phyloP scores from a whole-genome alignment of 2,888 invertebrate genomes.

The Spisula solida region DNA sequence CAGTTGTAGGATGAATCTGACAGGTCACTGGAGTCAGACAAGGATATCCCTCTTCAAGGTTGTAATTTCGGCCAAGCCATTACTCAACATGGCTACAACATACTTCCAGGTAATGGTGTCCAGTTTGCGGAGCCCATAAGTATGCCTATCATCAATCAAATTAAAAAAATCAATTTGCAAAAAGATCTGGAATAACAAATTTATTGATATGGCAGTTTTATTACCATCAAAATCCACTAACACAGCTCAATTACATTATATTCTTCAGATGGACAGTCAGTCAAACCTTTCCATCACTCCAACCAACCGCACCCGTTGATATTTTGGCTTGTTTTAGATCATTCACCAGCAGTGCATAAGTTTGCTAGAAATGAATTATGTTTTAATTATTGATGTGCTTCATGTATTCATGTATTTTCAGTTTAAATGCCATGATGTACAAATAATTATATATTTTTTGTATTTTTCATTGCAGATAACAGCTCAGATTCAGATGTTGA shows the following conservation, averaged over 20 bases:
- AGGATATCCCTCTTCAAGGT: too few relatives aligned
- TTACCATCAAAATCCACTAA: not conserved
- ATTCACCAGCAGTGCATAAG: too few relatives aligned
- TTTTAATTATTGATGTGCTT: too few relatives aligned
- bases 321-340: not conserved
- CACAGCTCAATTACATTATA: not conserved
- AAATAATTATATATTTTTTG: too few relatives aligned
- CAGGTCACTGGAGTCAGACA: too few relatives aligned
- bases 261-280: slow-evolving; percentile 27
- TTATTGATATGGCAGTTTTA: slow-evolving; percentile 28
- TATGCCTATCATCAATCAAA: slow-evolving; percentile 28
- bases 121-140: slow-evolving; percentile 35
- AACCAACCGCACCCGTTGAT: not conserved
- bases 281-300: slow-evolving; percentile 21
- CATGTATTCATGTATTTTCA: too few relatives aligned
- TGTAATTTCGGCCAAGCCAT: not conserved
- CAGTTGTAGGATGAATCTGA: too few relatives aligned
- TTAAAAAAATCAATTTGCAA: slow-evolving; percentile 33
- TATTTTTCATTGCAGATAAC: too few relatives aligned
- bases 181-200: slow-evolving; percentile 33
- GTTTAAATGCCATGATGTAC: too few relatives aligned
- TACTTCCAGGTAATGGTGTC: slow-evolving; percentile 34
- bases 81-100: not conserved
- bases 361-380: too few relatives aligned
- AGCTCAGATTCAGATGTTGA: too few relatives aligned